Conservation (phyloP, 2,113 vertebrate species). For the Cyprinodon tularosa region DNA sequence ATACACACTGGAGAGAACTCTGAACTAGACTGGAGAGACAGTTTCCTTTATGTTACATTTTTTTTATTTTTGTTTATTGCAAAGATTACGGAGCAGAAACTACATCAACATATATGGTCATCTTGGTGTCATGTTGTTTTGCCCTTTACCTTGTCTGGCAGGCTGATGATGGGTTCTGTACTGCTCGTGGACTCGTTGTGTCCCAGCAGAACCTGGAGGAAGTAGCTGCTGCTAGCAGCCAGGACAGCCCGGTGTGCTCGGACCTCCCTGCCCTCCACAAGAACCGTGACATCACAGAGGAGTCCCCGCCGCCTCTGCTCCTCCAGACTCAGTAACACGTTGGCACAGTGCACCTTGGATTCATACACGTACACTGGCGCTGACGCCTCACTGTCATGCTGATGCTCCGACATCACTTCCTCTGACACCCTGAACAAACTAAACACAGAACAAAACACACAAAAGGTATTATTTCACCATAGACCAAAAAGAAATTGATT, state of each 20-base stretch:
- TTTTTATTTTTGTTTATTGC: background rate
- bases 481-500: background rate
- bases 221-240: constrained; percentile 94
- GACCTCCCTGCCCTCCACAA: constrained; percentile 92
- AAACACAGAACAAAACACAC: too few species aligned
- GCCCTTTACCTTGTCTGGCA: constrained; percentile 89
- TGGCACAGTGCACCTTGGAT: constrained; percentile 96
- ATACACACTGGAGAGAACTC: background rate
- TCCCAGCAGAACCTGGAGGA: constrained; percentile 89
- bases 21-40: background rate
- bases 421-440: constrained; percentile 36
- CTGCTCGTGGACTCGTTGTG: constrained; percentile 72
- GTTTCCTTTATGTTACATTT: background rate
- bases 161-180: constrained; percentile 89
- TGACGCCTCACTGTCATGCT: constrained; percentile 44
- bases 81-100: background rate
- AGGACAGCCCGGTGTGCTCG: constrained; percentile 93
- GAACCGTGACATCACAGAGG: constrained; percentile 93
- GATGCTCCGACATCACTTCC: constrained; percentile 66
- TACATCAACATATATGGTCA: background rate
- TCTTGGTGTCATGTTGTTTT: background rate
- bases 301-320: constrained; percentile 94
- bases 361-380: constrained; percentile 96
- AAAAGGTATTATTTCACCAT: too few species aligned
- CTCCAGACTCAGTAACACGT: constrained; percentile 95